Evolutionary conservation across 2,888 invertebrate genomes (phyloP).

Genomic region (Cantharis rufa): DNA sequence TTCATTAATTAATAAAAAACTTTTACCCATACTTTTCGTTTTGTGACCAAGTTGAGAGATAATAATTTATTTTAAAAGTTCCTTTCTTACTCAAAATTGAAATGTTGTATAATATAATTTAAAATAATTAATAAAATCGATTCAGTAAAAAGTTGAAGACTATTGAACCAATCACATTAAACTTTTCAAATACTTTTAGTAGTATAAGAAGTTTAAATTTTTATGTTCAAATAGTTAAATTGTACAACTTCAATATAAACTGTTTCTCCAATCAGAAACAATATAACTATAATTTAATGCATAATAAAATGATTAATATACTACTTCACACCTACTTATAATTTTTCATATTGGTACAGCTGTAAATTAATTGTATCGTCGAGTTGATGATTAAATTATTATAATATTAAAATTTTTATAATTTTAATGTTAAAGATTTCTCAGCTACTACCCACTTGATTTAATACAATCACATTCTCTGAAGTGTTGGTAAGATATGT

Average conservation of each 20-base stretch:
- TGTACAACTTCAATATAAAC: neutral
- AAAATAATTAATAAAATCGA: too few relatives aligned
- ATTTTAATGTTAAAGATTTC: neutral
- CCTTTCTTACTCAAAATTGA: too few relatives aligned
- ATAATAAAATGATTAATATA: neutral
- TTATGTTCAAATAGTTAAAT: too few relatives aligned
- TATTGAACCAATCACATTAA: too few relatives aligned
- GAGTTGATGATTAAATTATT: neutral
- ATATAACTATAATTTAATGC: neutral
- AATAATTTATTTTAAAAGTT: too few relatives aligned
- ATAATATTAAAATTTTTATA: neutral
- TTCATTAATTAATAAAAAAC: neutral
- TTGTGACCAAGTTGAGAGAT: too few relatives aligned
- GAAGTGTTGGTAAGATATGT: neutral
- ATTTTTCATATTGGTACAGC: neutral
- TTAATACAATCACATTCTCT: neutral
- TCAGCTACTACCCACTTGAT: neutral
- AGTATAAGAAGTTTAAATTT: too few relatives aligned
- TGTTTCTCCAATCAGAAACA: neutral
- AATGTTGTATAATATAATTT: too few relatives aligned
- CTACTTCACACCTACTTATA: neutral
- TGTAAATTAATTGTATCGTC: neutral
- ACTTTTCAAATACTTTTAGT: too few relatives aligned
- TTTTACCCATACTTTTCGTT: neutral
- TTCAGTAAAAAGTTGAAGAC: too few relatives aligned